Base-by-base conservation (phyloP, 2,113 vertebrate genomes). In the Seriola dumerili region DNA sequence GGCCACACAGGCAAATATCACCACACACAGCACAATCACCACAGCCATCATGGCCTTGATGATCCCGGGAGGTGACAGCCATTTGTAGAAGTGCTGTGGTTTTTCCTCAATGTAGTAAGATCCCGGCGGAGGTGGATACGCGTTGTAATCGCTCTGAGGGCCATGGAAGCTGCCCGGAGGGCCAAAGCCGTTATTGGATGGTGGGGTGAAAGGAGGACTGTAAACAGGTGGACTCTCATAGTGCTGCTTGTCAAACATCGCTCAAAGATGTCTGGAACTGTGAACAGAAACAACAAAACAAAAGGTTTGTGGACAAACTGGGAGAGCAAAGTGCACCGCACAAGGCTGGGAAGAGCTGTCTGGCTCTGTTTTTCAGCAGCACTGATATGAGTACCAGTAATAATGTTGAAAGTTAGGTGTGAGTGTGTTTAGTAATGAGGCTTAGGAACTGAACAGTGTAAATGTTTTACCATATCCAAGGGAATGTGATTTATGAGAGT, bases 1-100 rank as follows among this genome's bases (percentile, higher is more conserved):
- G 7, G 97, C 97, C 66, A 97, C 97, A 0, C 97, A 98, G 74
- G 96, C 96, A 2, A 98, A 98, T 76, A 97, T 95, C 8, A 94
- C 94, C 5, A 98, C 54, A 25, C 97, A 97, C 11, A 98, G 88
- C 12, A 97, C 78, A 11, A 96, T 23, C 0, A 96, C 73, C 0
- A 71, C 5, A 0, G 13, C 96, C 83, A 95, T 91, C 95, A 98
- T 94, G 66, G 89, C 89, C 76, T 96, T 94, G 76, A 96, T 73
- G 48, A 98, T 93, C 3, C 97, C 95, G 0, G 97, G 97, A 0
- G 97, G 97, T 0, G 97, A 97, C 1, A 65, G 91, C 96, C 96
- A 97, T 83, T 95, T 95, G 95, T 97, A 97, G 89, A 98, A 98
- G 63, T 92, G 88, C 81, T 97, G 97, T 0, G 97, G 96, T 0